phyloP scores from a whole-genome alignment of 2,888 invertebrate genomes.

The Acleris sparsana region DNA sequence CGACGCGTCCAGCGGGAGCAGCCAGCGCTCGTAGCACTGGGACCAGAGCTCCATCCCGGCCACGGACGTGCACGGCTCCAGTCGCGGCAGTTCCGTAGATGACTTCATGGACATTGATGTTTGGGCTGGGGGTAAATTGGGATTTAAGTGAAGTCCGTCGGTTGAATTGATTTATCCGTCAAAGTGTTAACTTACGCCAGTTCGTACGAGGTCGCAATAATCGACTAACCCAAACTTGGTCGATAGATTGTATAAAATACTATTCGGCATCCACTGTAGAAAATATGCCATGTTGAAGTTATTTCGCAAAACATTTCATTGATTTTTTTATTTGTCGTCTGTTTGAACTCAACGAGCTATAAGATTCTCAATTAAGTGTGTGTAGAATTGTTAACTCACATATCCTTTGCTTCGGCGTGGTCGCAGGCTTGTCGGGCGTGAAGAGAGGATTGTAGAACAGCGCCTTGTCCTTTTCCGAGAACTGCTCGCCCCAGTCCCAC shows the following conservation, averaged over 20 bases:
- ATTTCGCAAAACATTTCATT: too few species aligned
- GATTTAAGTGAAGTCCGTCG: too few species aligned
- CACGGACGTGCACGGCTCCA: constrained; percentile 79
- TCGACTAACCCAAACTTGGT: too few species aligned
- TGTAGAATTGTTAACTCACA: constrained; percentile 54
- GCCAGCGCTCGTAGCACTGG: constrained; percentile 96
- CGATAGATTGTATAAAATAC: too few species aligned
- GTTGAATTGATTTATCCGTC: too few species aligned
- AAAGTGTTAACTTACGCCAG: too few species aligned
- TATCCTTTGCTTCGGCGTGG: constrained; percentile 53
- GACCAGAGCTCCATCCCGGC: constrained; percentile 89
- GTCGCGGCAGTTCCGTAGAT: constrained; percentile 42
- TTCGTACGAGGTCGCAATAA: too few species aligned
- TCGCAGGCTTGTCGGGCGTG: constrained; percentile 45
- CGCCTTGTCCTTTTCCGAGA: constrained; percentile 90
- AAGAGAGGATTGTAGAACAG: constrained; percentile 94
- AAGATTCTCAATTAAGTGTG: neutral
- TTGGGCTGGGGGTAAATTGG: constrained; percentile 42
- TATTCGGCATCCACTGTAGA: too few species aligned
- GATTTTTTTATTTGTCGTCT: too few species aligned
- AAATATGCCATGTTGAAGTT: too few species aligned
- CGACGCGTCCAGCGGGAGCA: constrained; percentile 90
- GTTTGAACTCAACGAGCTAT: too few species aligned
- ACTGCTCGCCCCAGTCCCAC: constrained; percentile 97
- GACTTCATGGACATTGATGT: constrained; percentile 40